Base-by-base conservation (phyloP, 1,140 invertebrate genomes). In the Ruditapes philippinarum region DNA sequence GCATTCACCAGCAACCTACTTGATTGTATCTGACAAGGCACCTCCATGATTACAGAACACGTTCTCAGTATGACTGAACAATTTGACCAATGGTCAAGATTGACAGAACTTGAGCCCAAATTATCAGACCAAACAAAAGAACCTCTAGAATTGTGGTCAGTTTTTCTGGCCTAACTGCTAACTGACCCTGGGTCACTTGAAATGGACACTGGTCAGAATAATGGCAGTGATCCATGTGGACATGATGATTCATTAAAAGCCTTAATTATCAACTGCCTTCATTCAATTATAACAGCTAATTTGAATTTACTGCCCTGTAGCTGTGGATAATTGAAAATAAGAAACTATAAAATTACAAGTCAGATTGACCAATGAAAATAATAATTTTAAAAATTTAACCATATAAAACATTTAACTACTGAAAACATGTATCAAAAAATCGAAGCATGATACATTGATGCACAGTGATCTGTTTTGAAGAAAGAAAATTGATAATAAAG, bases 61-160 rank as follows among this genome's bases (percentile, higher is more conserved):
- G 74, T 78, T 57, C 84, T 74, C 42, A n/a, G 38, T 33, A 25
- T 45, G 38, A 62, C n/a, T 38, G 28, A 14, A 57, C 22, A 45
- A 74, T 74, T 86, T 86, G 73, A 86, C 84, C 84, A 86, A 42
- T 86, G 84, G 84, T 86, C 70, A 86, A 86, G 73, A 86, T 45
- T 78, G 84, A 78, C 74, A 76, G 84, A 86, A 76, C 74, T 60
- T 76, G 70, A 76, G 51, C 68, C 49, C 9, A 57, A 57, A 73
- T 86, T 42, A 86, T 86, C 78, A 86, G 33, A 45, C 74, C 38
- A 51, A 54, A 86, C 84, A 86, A 86, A 76, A 42, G 57, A n/a
- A 22, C 49, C 38, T 78, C 54, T 60, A 68, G 70, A 49, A 78
- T 45, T 78, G 84, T 86, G 84, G 84, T 86, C 84, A 86, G 68